phyloP scores from a whole-genome alignment of 2,797 vertebrate species.

The Rhinogobio ventralis region DNA sequence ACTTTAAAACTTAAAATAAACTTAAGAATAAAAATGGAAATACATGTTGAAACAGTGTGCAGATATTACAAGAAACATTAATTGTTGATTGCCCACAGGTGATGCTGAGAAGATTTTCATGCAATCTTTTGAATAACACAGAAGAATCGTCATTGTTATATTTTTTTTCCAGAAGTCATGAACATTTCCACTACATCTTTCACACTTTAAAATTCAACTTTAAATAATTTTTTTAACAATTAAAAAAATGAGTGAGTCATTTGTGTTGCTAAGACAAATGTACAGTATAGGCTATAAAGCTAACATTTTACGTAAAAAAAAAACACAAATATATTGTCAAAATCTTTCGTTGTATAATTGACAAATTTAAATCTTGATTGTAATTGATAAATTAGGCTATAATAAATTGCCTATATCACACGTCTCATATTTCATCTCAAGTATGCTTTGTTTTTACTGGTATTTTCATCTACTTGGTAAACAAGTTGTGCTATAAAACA shows the following conservation, averaged over 20 bases:
- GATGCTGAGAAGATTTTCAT: neutral
- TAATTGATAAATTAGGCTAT: neutral
- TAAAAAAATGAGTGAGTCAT: too few species aligned
- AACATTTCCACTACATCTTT: constrained; percentile 1
- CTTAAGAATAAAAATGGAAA: neutral
- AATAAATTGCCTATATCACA: neutral
- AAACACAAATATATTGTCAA: neutral
- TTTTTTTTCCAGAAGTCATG: neutral
- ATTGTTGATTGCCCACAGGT: neutral
- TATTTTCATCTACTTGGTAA: neutral
- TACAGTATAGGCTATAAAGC: neutral
- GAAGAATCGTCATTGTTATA: neutral
- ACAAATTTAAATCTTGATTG: neutral
- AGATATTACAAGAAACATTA: neutral
- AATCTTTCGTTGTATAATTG: neutral
- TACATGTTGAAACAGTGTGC: neutral
- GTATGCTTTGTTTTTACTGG: neutral
- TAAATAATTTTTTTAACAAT: neutral
- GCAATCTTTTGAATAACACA: neutral
- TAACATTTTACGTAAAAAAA: neutral
- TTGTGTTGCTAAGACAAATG: neutral
- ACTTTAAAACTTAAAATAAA: neutral
- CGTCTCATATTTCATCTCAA: neutral
- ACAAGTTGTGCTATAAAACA: neutral
- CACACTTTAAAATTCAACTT: neutral